Evolutionary conservation across 53 echinoderm and acorn worm genomes (phyloP).

Genomic region (Echinarachnius parma): DNA sequence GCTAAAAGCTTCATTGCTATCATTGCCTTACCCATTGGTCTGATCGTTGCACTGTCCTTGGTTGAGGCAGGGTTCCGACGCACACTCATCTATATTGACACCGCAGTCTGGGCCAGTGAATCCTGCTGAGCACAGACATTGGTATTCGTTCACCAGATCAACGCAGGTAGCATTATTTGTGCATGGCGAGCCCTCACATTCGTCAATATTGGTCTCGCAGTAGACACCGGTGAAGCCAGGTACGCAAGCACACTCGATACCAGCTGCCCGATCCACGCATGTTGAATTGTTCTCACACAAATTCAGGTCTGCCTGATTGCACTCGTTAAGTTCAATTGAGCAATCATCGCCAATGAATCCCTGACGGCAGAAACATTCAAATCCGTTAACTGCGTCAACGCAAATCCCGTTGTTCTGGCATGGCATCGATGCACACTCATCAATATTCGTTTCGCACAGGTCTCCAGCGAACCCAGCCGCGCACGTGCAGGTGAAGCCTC

Average conservation of each 20-base stretch:
- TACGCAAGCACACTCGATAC: neutral
- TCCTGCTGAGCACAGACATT: constrained; percentile 9
- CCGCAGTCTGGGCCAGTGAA: constrained; percentile 3
- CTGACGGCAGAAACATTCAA: neutral
- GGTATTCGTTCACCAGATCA: neutral
- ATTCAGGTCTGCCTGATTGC: neutral
- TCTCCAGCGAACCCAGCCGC: constrained; percentile 12
- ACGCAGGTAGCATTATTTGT: constrained; percentile 18
- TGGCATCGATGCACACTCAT: constrained; percentile 7
- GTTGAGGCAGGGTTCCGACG: constrained; percentile 16
- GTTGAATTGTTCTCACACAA: constrained; percentile 11
- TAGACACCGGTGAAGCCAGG: neutral
- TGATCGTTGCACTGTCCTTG: neutral
- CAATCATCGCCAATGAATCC: neutral
- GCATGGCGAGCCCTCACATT: constrained; percentile 9
- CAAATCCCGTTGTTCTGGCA: constrained; percentile 11
- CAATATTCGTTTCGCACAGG: constrained; percentile 3
- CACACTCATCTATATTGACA: constrained; percentile 28
- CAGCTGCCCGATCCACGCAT: neutral
- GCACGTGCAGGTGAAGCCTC: constrained; percentile 4
- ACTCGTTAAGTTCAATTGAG: neutral
- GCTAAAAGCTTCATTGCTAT: no score
- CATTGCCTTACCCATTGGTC: constrained; percentile 27
- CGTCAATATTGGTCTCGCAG: constrained; percentile 20
- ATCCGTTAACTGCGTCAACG: neutral